Conservation (phyloP, 2,797 vertebrate genomes). For the Esox masquinongy region DNA sequence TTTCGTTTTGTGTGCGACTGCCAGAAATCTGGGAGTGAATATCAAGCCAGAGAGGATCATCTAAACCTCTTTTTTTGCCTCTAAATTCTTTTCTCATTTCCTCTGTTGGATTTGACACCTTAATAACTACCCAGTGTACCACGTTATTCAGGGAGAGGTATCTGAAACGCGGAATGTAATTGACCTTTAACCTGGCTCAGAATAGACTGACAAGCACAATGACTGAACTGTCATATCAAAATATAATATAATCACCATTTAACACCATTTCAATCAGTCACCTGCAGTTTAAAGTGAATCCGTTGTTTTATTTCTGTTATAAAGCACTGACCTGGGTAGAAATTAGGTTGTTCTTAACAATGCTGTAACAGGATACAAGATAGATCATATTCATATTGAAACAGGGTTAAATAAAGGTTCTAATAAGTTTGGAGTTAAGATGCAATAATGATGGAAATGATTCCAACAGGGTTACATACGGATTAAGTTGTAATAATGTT, state of each 20-base stretch:
- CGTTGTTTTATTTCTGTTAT: neutral
- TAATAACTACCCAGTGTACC: neutral
- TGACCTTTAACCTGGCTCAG: neutral
- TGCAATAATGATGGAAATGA: neutral
- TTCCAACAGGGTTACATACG: neutral
- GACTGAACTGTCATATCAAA: neutral
- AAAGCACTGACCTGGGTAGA: neutral
- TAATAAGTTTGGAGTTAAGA: neutral
- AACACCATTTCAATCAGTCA: neutral
- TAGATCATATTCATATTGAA: neutral
- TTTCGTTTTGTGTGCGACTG: neutral
- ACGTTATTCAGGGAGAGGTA: neutral
- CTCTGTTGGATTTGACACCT: neutral
- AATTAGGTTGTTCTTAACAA: neutral
- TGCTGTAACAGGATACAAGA: neutral
- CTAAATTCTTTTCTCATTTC: constrained; percentile 20
- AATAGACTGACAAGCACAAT: neutral
- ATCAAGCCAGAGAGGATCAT: neutral
- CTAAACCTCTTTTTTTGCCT: neutral
- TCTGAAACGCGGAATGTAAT: neutral
- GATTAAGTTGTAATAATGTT: neutral
- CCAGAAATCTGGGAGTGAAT: neutral
- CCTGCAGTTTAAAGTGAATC: neutral
- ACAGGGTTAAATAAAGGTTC: neutral
- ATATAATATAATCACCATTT: neutral